Evolutionary conservation across 2,797 vertebrate genomes (phyloP).

Genomic region (Eulemur albifrons): DNA sequence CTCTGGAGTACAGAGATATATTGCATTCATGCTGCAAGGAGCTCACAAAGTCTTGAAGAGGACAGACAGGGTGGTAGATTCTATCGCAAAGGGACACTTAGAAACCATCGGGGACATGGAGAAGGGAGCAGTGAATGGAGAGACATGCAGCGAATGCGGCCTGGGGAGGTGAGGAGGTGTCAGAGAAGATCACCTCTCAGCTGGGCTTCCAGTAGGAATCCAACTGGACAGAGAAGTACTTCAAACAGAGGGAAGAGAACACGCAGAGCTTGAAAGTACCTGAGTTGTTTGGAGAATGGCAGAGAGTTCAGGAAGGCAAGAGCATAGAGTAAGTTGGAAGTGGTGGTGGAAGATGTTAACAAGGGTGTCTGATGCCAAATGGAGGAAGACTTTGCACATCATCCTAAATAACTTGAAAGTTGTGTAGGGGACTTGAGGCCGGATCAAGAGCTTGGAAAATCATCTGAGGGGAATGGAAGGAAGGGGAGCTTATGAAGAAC

Average conservation of each 20-base stretch:
- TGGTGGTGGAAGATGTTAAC: neutral
- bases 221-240: neutral
- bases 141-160: neutral
- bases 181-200: neutral
- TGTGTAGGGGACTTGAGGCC: neutral
- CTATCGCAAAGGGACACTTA: neutral
- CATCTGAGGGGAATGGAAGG: neutral
- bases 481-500: neutral
- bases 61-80: neutral
- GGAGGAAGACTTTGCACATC: neutral
- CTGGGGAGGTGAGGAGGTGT: neutral
- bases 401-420: neutral
- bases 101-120: neutral
- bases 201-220: neutral
- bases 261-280: neutral
- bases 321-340: neutral
- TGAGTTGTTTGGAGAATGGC: neutral
- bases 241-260: neutral
- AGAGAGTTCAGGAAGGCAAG: neutral
- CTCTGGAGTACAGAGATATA: neutral
- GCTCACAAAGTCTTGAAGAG: neutral
- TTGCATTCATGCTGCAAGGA: neutral
- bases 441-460: neutral
- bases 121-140: neutral
- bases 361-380: neutral